Base-by-base conservation (phyloP, 2,888 invertebrate species). In the Philereme transversata region DNA sequence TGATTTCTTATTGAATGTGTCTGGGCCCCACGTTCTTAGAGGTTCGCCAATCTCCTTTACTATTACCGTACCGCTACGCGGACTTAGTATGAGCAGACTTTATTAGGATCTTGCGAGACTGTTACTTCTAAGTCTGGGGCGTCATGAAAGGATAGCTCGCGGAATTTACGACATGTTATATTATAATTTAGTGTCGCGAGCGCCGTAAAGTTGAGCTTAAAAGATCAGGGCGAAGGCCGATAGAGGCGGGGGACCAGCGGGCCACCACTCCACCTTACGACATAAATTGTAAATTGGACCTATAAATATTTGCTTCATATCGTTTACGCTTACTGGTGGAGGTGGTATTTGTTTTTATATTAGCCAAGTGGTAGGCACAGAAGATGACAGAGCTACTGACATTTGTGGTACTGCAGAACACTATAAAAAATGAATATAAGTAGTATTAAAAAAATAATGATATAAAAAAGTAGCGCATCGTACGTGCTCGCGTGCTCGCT, bases 151-250 rank as follows among this genome's bases (percentile, higher is more conserved):
- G 90, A 89, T 91, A 91, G 90, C 90, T 90, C 82, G 79, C 72
- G 81, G 83, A 90, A 92, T 91, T 91, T 91, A 92, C 82, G 90
- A 86, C 82, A 79, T 90, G 90, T 91, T 91, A 88, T 90, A 92
- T 91, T 90, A 89, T 92, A 91, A 92, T 92, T 91, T 91, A 92
- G 88, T 90, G 78, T 81, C 78, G 83, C 81, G 78, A 79, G 74
- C 77, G 83, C 86, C 81, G 88, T 88, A 90, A 90, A 90, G 83
- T 86, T 78, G 77, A 80, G 87, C 90, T 92, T 90, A 92, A 88
- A 88, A 91, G 91, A 90, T 92, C 88, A 87, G 75, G 74, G 72
- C 52, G 71, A 69, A 67, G 72, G 70, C 65, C 71, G 69, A 71
- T 73, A 65, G 70, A 65, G 66, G 71, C 56, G 53, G 64, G 64